Evolutionary conservation across 2,888 invertebrate genomes (phyloP), one percentile per base, ranked within the genome.

Genomic region (Vannuccia rotundouncinata): DNA sequence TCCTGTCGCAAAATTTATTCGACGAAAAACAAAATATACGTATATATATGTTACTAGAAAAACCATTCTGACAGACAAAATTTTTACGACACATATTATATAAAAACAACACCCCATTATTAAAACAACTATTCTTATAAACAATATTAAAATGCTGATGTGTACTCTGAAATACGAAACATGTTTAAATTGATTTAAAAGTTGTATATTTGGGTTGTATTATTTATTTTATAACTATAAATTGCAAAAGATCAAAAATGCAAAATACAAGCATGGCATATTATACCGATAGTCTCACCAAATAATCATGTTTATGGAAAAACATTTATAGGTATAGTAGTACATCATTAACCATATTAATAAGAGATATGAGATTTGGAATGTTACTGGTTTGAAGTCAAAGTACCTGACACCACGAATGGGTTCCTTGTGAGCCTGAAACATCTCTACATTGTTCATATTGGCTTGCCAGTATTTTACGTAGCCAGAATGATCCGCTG

Each of bases 381-480:
- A 13, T 5, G 10, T n/a, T 27, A 75, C n/a, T 27, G 31, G 1
- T 27, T 59, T 75, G 29, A 79, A 45, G 27, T 29, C 25, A 17
- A 79, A 77, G 66, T 77, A 95, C 94, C 94, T 94, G 91, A 99
- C 93, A 90, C 97, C 97, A 89, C 99, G 92, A 85, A 99, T 93
- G 83, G 99, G 95, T 91, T 99, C 99, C 92, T 99, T 98, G 90
- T 99, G 99, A 81, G 98, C 99, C 90, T 98, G 98, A 91, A 95
- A 99, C 96, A 99, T 98, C 91, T 99, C 98, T 81, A 99, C 99
- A 90, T 99, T 99, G 91, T 99, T 99, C 99, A 99, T 99, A 90
- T 99, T 99, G 85, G 96, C 81, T 28, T 99, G 99, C 99, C 99
- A 99, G 90, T 99, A 99, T 88, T 99, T 99, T 83, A 99, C 95